A percentile compares a stretch with the other conserved stretches of the same genome.
phyloP scores from a whole-genome alignment of 2,113 vertebrate genomes.

The Ceuthmochares aereus region DNA sequence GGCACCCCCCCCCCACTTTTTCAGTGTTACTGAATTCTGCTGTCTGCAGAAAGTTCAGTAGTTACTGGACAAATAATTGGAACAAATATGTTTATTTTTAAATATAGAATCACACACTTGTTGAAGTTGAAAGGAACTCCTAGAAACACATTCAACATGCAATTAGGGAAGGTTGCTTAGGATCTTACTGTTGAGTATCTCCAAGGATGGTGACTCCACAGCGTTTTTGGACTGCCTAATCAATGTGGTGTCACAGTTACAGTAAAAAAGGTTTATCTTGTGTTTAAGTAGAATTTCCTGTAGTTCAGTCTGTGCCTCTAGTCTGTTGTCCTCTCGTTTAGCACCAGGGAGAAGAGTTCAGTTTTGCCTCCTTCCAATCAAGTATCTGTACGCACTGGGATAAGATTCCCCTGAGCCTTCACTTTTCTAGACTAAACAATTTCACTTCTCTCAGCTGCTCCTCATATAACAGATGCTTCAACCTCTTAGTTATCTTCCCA shows the following conservation, averaged over 20 bases:
- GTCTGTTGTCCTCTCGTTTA: not conserved
- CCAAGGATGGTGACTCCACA: not conserved
- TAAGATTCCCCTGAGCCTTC: not conserved
- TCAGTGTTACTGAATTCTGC: not conserved
- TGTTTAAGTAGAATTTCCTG: not conserved
- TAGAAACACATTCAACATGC: not conserved
- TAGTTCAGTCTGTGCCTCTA: not conserved
- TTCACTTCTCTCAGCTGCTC: not conserved
- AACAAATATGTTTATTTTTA: not conserved
- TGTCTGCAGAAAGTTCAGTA: not conserved
- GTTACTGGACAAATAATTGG: not conserved
- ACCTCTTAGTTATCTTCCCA: not conserved
- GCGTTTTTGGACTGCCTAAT: not conserved
- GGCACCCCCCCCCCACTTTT: not conserved
- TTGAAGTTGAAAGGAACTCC: not conserved
- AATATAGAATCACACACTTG: not conserved
- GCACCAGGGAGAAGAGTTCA: not conserved
- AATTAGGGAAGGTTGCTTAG: not conserved
- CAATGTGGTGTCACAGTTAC: not conserved
- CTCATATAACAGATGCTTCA: rapidly evolving
- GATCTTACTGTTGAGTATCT: not conserved
- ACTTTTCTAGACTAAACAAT: not conserved
- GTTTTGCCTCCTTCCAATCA: not conserved
- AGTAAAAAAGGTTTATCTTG: not conserved
- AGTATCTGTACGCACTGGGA: not conserved